Conservation (phyloP, 2,888 invertebrate genomes). For the Axea sp. region DNA sequence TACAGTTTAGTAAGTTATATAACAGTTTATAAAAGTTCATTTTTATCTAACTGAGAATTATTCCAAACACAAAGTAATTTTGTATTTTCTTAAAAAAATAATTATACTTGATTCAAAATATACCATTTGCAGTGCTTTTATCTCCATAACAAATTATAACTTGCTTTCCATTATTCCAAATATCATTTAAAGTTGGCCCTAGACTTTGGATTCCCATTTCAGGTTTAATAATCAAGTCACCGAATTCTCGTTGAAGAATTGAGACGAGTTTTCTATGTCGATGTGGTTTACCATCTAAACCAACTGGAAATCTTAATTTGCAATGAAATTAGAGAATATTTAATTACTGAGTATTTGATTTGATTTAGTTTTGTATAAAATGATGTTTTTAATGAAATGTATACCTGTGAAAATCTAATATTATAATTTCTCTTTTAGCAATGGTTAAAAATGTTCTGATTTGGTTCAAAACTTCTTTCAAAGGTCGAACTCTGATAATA, state of each 20-base stretch:
- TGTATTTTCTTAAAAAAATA: conserved; percentile 9
- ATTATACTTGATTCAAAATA: no score
- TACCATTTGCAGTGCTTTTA: conserved; percentile 79
- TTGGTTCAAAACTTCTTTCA: conserved; percentile 84
- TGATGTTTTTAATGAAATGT: no score
- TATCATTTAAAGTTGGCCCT: conserved; percentile 80
- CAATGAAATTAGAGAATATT: neutral
- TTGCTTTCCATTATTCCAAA: conserved; percentile 80
- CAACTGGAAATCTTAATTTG: conserved; percentile 84
- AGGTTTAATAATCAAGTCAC: conserved; percentile 81
- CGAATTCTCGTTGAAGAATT: conserved; percentile 82
- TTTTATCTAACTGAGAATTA: no score
- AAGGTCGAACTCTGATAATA: conserved; percentile 84
- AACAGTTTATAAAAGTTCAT: no score
- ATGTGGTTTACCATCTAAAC: conserved; percentile 81
- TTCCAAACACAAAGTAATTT: no score
- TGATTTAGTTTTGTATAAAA: no score
- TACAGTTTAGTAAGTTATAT: no score
- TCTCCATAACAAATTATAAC: conserved; percentile 82
- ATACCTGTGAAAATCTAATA: conserved; percentile 87
- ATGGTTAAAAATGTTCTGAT: conserved; percentile 85
- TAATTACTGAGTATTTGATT: no score
- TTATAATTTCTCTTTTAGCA: conserved; percentile 86
- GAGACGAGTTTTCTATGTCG: conserved; percentile 82
- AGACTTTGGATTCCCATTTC: conserved; percentile 76